Evolutionary conservation across 2,888 invertebrate genomes (phyloP).

Genomic region (Brassicogethes aeneus): DNA sequence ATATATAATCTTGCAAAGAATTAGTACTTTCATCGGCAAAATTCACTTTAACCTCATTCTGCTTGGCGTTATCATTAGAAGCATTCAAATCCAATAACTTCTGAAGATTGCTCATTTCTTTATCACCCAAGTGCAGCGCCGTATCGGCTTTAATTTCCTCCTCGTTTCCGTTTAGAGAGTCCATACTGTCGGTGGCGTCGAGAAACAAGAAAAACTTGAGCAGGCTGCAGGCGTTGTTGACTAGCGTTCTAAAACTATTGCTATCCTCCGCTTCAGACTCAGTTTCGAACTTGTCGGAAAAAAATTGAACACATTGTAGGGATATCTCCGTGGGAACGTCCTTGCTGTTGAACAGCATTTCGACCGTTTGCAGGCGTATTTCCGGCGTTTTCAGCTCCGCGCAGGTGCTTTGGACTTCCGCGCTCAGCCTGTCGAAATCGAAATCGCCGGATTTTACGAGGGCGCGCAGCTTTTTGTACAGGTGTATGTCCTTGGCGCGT

Average conservation of each 20-base stretch:
- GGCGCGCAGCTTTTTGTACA: slow-evolving; percentile 66
- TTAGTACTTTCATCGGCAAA: slow-evolving; percentile 47
- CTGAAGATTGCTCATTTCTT: slow-evolving; percentile 55
- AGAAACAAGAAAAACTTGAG: slow-evolving; percentile 30
- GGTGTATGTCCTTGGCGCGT: slow-evolving; percentile 78
- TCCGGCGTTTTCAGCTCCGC: slow-evolving; percentile 62
- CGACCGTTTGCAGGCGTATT: slow-evolving; percentile 60
- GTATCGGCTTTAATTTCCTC: slow-evolving; percentile 19
- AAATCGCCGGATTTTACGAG: slow-evolving; percentile 48
- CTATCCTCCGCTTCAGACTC: slow-evolving; percentile 24
- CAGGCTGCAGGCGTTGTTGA: slow-evolving; percentile 30
- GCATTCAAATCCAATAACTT: slow-evolving; percentile 51
- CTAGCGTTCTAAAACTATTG: slow-evolving; percentile 26
- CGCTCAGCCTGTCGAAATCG: slow-evolving; percentile 43
- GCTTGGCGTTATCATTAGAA: slow-evolving; percentile 29
- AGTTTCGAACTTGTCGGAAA: slow-evolving; percentile 35
- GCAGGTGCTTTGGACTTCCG: slow-evolving; percentile 49
- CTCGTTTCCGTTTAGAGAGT: slow-evolving; percentile 27
- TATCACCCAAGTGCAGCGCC: slow-evolving; percentile 39
- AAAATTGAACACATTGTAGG: slow-evolving; percentile 43
- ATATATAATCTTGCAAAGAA: slow-evolving; percentile 47
- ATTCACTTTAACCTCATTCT: slow-evolving; percentile 36
- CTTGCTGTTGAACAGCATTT: slow-evolving; percentile 58
- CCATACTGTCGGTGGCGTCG: slow-evolving; percentile 14
- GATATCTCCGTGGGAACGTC: slow-evolving; percentile 54